These are phyloP conservation scores for Tortricodes alternella DNA, from an alignment of 2,888 invertebrate species.

Conservation along the genomic window DNA sequence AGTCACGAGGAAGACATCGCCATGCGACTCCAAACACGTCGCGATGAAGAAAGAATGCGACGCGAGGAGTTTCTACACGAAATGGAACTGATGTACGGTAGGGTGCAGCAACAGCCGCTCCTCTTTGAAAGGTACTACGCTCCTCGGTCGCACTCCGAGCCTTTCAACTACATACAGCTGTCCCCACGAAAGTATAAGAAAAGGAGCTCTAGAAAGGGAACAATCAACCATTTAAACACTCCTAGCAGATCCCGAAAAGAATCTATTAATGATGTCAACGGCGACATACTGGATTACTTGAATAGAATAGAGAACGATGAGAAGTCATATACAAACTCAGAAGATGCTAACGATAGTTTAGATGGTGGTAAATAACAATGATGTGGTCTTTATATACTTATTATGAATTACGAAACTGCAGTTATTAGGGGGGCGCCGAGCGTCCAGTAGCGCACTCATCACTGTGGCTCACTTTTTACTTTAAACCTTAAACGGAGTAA, in stretches of 20 bases:
- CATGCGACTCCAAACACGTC: constrained; percentile 85
- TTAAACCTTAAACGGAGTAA: too few species aligned
- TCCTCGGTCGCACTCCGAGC: constrained; percentile 66
- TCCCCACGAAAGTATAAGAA: constrained; percentile 71
- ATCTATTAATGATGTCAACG: constrained; percentile 64
- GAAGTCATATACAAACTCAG: constrained; percentile 59
- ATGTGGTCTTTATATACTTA: neutral
- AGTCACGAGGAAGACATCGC: constrained; percentile 86
- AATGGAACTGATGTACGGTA: constrained; percentile 88
- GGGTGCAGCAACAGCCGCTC: constrained; percentile 87
- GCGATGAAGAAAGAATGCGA: constrained; percentile 86
- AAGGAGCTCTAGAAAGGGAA: constrained; percentile 45
- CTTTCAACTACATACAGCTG: constrained; percentile 57
- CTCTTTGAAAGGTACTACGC: constrained; percentile 87
- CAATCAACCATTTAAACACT: constrained; percentile 53
- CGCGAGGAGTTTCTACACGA: constrained; percentile 86
- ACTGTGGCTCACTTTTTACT: too few species aligned
- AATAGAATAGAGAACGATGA: constrained; percentile 64
- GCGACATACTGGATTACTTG: constrained; percentile 62
- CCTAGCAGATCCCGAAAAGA: constrained; percentile 64
- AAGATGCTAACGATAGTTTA: constrained; percentile 51
- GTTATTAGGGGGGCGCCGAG: too few species aligned
- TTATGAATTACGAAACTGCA: too few species aligned
- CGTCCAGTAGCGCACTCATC: too few species aligned
- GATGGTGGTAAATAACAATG: constrained; percentile 48